phyloP scores from a whole-genome alignment of 2,888 invertebrate genomes.

The Hypomecis punctinalis region DNA sequence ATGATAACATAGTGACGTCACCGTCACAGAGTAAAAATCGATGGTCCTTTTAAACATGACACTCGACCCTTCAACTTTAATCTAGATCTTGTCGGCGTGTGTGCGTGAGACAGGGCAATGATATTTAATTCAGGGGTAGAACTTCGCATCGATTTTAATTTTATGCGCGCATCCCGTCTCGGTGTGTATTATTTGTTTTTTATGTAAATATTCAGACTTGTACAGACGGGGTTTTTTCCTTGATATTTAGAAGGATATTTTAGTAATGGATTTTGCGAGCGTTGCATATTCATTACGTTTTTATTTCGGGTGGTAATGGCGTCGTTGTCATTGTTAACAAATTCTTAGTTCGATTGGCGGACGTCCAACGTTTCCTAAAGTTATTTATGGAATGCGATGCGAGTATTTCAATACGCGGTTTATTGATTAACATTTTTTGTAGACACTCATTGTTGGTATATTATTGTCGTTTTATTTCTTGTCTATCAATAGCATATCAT shows the following conservation, averaged over 20 bases:
- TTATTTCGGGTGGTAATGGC: conserved; percentile 37
- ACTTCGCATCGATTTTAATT: conserved; percentile 84
- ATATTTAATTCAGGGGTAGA: conserved; percentile 84
- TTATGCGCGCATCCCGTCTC: conserved; percentile 84
- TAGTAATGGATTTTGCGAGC: conserved; percentile 62
- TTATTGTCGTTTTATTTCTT: not conserved
- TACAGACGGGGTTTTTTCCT: conserved; percentile 70
- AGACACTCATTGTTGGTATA: not conserved
- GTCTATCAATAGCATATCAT: no score
- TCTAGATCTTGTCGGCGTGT: conserved; percentile 75
- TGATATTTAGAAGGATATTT: conserved; percentile 72
- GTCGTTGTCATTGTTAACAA: conserved; percentile 41
- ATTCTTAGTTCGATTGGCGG: conserved; percentile 43
- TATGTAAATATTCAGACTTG: conserved; percentile 82
- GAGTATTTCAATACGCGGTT: conserved; percentile 16
- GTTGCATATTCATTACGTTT: conserved; percentile 55
- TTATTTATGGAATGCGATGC: conserved; percentile 38
- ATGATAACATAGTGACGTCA: conserved; percentile 27
- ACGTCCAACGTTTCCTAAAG: conserved; percentile 39
- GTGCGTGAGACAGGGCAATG: conserved; percentile 73
- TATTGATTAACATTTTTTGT: conserved; percentile 21
- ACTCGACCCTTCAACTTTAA: conserved; percentile 68
- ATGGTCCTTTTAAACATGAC: conserved; percentile 47
- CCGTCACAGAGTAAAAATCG: conserved; percentile 34
- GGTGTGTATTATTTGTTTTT: conserved; percentile 81